Evolutionary conservation across 1,140 invertebrate species (phyloP).

Genomic region (Aphelenchoides besseyi): DNA sequence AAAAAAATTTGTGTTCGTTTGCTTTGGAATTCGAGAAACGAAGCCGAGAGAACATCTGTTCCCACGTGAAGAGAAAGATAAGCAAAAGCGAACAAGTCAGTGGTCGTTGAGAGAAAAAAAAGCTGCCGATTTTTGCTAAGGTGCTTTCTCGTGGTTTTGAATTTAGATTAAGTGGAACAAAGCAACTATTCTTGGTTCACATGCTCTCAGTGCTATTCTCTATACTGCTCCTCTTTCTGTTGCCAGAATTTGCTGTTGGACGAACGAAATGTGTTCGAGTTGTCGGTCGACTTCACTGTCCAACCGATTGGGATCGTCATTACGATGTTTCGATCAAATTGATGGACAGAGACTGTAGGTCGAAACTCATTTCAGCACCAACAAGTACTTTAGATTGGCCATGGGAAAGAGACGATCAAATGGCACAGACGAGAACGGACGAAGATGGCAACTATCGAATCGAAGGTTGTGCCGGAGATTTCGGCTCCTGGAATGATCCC

Average conservation of each 20-base stretch:
- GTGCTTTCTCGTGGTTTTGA: too few species aligned
- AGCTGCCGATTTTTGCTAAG: too few species aligned
- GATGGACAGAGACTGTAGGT: conserved; percentile 35
- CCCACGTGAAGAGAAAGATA: too few species aligned
- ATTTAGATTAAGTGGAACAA: too few species aligned
- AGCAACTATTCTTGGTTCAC: too few species aligned
- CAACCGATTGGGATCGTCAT: conserved; percentile 39
- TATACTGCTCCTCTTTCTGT: too few species aligned
- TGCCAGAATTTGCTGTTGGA: not conserved
- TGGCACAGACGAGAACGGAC: conserved; percentile 29
- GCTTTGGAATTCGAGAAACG: too few species aligned
- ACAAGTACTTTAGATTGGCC: conserved; percentile 30
- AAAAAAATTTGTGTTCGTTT: too few species aligned
- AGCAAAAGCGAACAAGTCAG: too few species aligned
- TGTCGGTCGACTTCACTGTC: conserved; percentile 25
- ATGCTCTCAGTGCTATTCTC: too few species aligned
- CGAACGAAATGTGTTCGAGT: not conserved
- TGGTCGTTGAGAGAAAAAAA: too few species aligned
- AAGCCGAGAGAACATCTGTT: too few species aligned
- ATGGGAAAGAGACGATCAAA: conserved; percentile 39
- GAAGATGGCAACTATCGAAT: conserved; percentile 26
- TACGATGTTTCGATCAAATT: conserved; percentile 34
- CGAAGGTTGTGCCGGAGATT: conserved; percentile 37
- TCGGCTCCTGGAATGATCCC: conserved; percentile 48
- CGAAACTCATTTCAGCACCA: not conserved